Evolutionary conservation across 2,888 invertebrate genomes (phyloP), one percentile per base, ranked within the genome.

Genomic region (Amitus sp.): DNA sequence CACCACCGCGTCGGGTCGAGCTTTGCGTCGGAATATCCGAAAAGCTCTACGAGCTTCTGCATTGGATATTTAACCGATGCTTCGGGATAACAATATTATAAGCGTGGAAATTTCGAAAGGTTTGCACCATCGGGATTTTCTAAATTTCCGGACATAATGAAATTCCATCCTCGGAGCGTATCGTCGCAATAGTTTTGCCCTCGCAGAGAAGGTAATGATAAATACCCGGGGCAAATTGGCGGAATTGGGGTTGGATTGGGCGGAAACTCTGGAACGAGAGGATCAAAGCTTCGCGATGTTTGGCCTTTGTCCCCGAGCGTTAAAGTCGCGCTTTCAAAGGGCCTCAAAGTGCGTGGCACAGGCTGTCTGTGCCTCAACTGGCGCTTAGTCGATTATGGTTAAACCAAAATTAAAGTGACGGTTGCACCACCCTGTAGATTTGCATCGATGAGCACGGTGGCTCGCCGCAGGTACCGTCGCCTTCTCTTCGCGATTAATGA

Each of bases 401-500:
- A 64, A 68, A 73, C 69, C 70, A 68, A 73, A 78, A 78, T 78
- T 73, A 74, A 77, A 77, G 66, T 70, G 76, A 76, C 73, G 72
- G 74, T 69, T 68, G 68, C 68, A 62, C 70, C 63, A 67, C 72
- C 71, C 74, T 74, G 74, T 68, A 73, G 77, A 76, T 70, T 73
- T 76, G 77, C 78, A 77, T 77, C 79, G 78, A 75, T 78, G 77
- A 76, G 73, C 77, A 74, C 71, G 71, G 70, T 63, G 67, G 72
- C 65, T 65, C 50, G 68, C 69, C 68, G 66, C 69, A 69, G 70
- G 66, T 71, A 62, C 66, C 49, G 45, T 18, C 58, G 58, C 57
- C 59, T 59, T 60, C 60, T 66, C 63, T 56, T 61, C 63, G 73
- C 76, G 77, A 79, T 79, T 80, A 81, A 81, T 80, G 80, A 80